phyloP scores from a whole-genome alignment of 1,140 invertebrate species.

The Listronotus bonariensis region DNA sequence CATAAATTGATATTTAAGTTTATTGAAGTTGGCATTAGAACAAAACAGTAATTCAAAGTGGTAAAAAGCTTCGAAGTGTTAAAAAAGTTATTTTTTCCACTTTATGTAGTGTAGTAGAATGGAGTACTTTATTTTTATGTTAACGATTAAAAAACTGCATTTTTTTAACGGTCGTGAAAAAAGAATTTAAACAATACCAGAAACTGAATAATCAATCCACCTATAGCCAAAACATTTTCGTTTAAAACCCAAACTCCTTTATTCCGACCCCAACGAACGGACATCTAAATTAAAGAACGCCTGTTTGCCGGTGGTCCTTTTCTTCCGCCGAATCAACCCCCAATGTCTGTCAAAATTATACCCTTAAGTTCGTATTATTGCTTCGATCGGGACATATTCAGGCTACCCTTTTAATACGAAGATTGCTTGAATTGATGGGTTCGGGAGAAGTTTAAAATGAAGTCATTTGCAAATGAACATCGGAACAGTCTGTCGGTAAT shows the following conservation, averaged over 20 bases:
- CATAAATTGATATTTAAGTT: no score
- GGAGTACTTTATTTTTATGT: no score
- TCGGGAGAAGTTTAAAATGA: slow-evolving; percentile 48
- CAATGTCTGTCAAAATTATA: slow-evolving; percentile 48
- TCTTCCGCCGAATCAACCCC: slow-evolving; percentile 35
- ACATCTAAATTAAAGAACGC: slow-evolving; percentile 35
- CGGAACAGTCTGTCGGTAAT: slow-evolving; percentile 46
- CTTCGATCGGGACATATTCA: slow-evolving; percentile 43
- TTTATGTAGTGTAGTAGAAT: no score
- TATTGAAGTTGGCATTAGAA: no score
- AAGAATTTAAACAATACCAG: no score
- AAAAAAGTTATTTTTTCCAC: no score
- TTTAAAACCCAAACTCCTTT: slow-evolving; percentile 15
- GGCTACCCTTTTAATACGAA: slow-evolving; percentile 54
- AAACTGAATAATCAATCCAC: no score
- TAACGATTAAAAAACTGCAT: no score
- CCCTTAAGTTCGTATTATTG: slow-evolving; percentile 50
- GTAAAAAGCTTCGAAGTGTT: no score
- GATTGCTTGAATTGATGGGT: slow-evolving; percentile 56
- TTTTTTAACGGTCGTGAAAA: no score
- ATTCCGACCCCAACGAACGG: slow-evolving; percentile 20
- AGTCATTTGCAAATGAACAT: slow-evolving; percentile 59
- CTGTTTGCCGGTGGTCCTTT: slow-evolving; percentile 37
- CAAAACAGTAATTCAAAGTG: no score
- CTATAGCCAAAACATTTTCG: no score